phyloP scores from a whole-genome alignment of 92 coral and sea anemone species.

The Desmophyllum pertusum region DNA sequence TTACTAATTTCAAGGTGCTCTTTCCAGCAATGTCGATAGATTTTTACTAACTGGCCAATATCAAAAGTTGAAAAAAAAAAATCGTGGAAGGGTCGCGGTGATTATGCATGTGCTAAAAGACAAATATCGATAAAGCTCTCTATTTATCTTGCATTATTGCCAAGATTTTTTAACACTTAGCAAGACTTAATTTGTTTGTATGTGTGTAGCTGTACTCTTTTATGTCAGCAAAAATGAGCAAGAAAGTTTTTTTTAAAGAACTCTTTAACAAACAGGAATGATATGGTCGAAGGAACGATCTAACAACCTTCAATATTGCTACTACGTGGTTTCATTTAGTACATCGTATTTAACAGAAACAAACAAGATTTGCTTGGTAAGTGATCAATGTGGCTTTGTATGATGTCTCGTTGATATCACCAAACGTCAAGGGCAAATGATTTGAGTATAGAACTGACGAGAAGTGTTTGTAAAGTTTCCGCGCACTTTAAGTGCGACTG shows the following conservation, averaged over 20 bases:
- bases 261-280: not conserved
- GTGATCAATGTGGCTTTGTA: not conserved
- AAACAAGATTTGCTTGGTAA: not conserved
- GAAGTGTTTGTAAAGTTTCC: not conserved
- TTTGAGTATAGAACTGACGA: no score
- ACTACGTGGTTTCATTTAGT: not conserved
- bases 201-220: not conserved
- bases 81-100: no score
- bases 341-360: not conserved
- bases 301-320: not conserved
- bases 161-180: not conserved
- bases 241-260: not conserved
- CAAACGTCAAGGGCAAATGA: not conserved
- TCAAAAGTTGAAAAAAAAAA: no score
- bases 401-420: not conserved
- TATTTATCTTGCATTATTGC: not conserved
- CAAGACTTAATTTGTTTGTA: not conserved
- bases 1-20: no score
- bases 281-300: slow-evolving; percentile 2
- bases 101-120: not conserved
- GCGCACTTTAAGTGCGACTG: not conserved
- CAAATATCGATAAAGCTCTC: not conserved
- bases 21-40: no score
- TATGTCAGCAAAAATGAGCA: not conserved
- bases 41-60: no score